Percentiles rank a stretch among this genome's conserved stretches.
phyloP scores from a whole-genome alignment of 2,113 vertebrate genomes.

The Parotia lawesii region DNA sequence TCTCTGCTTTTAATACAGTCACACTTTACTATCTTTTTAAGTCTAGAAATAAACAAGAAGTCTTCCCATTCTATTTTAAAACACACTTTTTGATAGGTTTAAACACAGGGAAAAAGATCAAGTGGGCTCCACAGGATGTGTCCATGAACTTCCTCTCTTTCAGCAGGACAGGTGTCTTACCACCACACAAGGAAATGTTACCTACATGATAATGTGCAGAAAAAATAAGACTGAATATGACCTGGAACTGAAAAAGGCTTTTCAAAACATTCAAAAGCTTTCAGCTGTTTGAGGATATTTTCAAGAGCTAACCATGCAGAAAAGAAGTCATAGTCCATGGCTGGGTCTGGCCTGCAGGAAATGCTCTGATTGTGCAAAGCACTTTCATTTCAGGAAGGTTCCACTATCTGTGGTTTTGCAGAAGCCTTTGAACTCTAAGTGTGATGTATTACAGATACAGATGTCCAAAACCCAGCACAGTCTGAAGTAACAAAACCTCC shows the following conservation, averaged over 20 bases:
- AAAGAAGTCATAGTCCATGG: neutral
- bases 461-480: neutral
- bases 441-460: neutral
- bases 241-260: neutral
- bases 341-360: neutral
- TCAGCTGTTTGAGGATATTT: neutral
- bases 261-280: neutral
- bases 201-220: neutral
- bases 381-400: neutral
- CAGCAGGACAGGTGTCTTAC: fast-evolving
- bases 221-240: neutral
- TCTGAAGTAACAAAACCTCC: neutral
- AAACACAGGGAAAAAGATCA: neutral
- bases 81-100: neutral
- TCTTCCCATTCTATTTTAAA: neutral
- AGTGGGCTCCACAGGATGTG: fast-evolving
- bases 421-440: neutral
- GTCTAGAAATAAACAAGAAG: neutral
- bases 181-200: neutral
- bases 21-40: neutral
- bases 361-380: neutral
- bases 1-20: neutral
- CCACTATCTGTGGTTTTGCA: neutral
- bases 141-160: neutral
- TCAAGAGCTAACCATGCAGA: neutral